A percentile compares a stretch with the other conserved stretches of the same genome.
Conservation (phyloP, 1,140 invertebrate genomes). For the Meloidogyne floridensis region DNA sequence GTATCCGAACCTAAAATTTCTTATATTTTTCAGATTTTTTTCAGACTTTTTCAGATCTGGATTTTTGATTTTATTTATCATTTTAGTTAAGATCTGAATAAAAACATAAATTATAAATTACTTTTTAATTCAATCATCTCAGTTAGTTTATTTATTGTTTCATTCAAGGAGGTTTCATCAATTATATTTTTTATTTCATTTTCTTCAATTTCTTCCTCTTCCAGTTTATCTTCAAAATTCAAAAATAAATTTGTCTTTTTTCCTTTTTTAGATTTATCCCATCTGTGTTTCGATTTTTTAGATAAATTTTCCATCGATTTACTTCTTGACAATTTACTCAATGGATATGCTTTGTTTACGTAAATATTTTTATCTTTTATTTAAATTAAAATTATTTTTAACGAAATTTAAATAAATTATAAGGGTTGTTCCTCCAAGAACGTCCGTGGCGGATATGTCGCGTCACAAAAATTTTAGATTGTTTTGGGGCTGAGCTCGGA, state of each 20-base stretch:
- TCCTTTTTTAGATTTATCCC: background rate
- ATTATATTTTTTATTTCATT: background rate
- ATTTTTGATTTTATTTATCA: too few species aligned
- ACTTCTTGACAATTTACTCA: background rate
- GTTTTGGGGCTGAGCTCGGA: too few species aligned
- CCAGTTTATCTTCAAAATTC: background rate
- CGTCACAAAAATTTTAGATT: too few species aligned
- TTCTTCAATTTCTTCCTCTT: background rate
- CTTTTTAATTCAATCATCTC: background rate
- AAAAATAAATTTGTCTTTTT: background rate
- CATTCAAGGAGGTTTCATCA: background rate
- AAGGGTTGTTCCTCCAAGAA: too few species aligned
- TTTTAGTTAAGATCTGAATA: too few species aligned
- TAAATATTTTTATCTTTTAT: background rate
- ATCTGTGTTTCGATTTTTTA: background rate
- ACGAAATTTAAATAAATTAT: background rate
- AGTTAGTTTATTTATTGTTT: background rate
- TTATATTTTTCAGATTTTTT: too few species aligned
- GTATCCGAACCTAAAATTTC: too few species aligned
- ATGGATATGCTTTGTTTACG: background rate
- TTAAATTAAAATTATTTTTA: background rate
- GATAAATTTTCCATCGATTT: background rate
- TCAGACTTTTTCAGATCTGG: too few species aligned
- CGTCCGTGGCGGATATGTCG: too few species aligned
- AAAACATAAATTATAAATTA: background rate